phyloP scores from a whole-genome alignment of 2,797 vertebrate genomes.

The Pelodytes ibericus region DNA sequence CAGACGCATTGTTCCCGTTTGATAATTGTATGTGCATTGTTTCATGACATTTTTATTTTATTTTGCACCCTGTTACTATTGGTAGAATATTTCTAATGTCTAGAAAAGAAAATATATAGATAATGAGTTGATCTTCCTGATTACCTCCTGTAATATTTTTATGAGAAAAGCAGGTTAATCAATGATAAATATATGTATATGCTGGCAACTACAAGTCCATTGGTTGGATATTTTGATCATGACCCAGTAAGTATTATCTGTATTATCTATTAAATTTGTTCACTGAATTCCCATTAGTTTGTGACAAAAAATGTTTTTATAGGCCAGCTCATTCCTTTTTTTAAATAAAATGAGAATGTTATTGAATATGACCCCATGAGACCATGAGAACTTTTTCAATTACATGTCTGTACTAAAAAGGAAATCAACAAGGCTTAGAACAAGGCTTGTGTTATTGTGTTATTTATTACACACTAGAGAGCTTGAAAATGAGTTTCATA shows the following conservation, averaged over 20 bases:
- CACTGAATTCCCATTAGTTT: not conserved
- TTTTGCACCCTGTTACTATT: too few relatives aligned
- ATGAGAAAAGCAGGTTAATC: too few relatives aligned
- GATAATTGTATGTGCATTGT: too few relatives aligned
- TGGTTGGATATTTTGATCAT: not conserved
- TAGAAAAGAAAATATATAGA: too few relatives aligned
- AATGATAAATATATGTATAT: not conserved
- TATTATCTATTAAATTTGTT: not conserved
- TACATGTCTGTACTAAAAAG: conserved; percentile 1
- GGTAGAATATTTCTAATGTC: too few relatives aligned
- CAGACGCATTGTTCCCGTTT: too few relatives aligned
- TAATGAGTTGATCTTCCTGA: too few relatives aligned
- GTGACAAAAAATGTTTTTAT: not conserved
- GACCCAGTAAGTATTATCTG: not conserved
- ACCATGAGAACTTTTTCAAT: conserved; percentile 10
- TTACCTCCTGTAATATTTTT: too few relatives aligned
- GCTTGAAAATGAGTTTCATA: conserved; percentile 13
- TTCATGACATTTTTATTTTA: too few relatives aligned
- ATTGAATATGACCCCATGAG: conserved; percentile 6
- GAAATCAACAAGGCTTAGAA: not conserved
- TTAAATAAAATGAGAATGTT: not conserved
- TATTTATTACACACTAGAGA: conserved; percentile 30
- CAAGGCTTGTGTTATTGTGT: conserved; percentile 15
- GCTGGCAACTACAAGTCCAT: not conserved
- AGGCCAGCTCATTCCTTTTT: conserved; percentile 7